Evolutionary conservation across 2,797 vertebrate species (phyloP).

Genomic region (Chelon labrosus): DNA sequence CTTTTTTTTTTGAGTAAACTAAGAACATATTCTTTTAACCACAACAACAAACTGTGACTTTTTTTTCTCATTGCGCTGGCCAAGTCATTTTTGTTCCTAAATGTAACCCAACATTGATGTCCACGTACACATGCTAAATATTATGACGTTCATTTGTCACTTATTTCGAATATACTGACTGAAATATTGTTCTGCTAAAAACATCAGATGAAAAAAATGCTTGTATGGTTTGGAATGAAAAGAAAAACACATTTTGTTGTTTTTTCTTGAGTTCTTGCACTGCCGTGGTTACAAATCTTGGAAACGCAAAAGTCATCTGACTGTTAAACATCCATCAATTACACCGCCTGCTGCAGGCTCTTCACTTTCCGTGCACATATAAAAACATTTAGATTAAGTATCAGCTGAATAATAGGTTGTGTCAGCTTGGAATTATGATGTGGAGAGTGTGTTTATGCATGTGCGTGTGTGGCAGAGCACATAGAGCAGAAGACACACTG

Average conservation of each 20-base stretch:
- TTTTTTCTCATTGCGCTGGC: no score
- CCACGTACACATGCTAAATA: no score
- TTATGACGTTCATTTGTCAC: no score
- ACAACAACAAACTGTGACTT: no score
- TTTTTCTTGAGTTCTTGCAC: neutral
- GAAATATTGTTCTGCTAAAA: neutral
- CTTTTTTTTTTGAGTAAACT: neutral
- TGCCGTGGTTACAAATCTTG: neutral
- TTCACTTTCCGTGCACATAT: slow-evolving; percentile 15
- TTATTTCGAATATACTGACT: no score
- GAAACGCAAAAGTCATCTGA: neutral
- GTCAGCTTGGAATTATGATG: slow-evolving; percentile 18
- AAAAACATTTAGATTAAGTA: slow-evolving; percentile 14
- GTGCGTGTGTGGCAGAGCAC: slow-evolving; percentile 10
- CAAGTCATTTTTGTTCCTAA: no score
- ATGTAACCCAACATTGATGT: no score
- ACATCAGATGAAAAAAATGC: neutral
- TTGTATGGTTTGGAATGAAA: neutral
- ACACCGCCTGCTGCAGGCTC: neutral
- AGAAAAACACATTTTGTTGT: neutral
- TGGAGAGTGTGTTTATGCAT: neutral
- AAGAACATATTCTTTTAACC: neutral
- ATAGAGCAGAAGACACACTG: slow-evolving; percentile 25
- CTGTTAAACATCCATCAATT: neutral
- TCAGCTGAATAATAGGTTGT: slow-evolving; percentile 14